Evolutionary conservation across 2,888 invertebrate genomes (phyloP), one percentile per base, ranked within the genome.

Genomic region (Orthosia gracilis): DNA sequence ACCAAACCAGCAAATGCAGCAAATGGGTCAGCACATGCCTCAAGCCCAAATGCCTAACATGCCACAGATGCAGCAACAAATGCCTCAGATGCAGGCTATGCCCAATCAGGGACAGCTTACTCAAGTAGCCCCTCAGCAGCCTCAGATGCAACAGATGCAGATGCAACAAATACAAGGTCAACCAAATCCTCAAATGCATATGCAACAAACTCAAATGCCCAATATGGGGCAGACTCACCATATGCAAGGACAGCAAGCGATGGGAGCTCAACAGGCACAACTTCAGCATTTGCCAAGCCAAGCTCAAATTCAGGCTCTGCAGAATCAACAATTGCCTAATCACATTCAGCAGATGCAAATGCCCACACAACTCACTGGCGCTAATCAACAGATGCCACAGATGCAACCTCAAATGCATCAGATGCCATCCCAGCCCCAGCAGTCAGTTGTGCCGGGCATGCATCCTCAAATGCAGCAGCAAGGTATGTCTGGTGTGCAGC

Each of bases 331-430:
- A 88, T 95, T 97, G 79, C 96, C 95, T 86, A 96, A 97, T 87
- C 97, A 97, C 83, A 97, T 96, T 91, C 97, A 96, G 83, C 96
- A 96, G 83, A 96, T 96, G 94, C 96, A 96, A 87, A 95, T 97
- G 92, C 94, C 96, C 66, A 87, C 94, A 55, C 96, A 96, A 82
- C 84, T 96, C 67, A 91, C 92, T 89, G 96, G 92, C 77, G 92
- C 92, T 82, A 96, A 93, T 88, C 96, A 94, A 89, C 96, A 97
- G 85, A 95, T 97, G 83, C 94, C 96, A 76, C 96, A 96, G 85
- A 95, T 96, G 94, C 97, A 97, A 87, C 91, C 96, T 73, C 96
- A 97, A 86, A 95, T 96, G 93, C 96, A 96, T 85, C 96, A 96
- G 87, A 87, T 97, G 73, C 93, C 96, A 72, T 92, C 96, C 47